phyloP scores from a whole-genome alignment of 2,797 vertebrate genomes.

The Ctenosaura bakeri region DNA sequence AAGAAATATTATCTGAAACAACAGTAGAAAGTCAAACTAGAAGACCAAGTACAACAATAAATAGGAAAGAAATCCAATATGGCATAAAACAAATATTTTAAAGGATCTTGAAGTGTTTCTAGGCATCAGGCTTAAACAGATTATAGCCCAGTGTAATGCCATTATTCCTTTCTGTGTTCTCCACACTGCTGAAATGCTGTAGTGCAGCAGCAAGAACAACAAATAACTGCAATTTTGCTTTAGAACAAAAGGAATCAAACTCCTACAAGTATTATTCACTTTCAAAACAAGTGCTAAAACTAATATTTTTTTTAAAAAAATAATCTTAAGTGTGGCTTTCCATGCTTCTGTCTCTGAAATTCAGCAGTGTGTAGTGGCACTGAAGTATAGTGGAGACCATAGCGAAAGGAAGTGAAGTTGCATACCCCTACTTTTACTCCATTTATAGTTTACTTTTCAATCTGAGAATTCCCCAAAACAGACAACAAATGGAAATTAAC shows the following conservation, averaged over 20 bases:
- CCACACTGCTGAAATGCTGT: too few species aligned
- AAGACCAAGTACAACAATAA: neutral
- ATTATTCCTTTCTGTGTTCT: too few species aligned
- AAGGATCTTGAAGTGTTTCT: neutral
- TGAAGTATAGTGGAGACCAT: too few species aligned
- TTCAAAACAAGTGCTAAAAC: neutral
- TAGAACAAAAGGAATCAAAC: neutral
- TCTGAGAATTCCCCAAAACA: neutral
- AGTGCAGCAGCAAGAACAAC: neutral
- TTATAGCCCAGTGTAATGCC: too few species aligned
- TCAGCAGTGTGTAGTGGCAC: too few species aligned
- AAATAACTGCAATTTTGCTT: neutral
- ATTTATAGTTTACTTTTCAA: neutral
- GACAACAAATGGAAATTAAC: conserved; percentile 11
- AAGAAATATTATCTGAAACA: neutral
- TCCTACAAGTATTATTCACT: neutral
- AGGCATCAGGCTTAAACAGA: too few species aligned
- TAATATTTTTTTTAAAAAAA: neutral
- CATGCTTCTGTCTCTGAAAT: too few species aligned
- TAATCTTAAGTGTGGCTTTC: too few species aligned
- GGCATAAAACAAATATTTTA: neutral
- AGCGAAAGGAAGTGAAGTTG: neutral
- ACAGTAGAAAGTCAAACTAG: neutral
- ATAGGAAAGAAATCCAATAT: neutral
- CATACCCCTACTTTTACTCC: neutral